Percentiles rank a stretch among this genome's conserved stretches.
Conservation (phyloP, 1,140 invertebrate species). For the Eumaeus atala region DNA sequence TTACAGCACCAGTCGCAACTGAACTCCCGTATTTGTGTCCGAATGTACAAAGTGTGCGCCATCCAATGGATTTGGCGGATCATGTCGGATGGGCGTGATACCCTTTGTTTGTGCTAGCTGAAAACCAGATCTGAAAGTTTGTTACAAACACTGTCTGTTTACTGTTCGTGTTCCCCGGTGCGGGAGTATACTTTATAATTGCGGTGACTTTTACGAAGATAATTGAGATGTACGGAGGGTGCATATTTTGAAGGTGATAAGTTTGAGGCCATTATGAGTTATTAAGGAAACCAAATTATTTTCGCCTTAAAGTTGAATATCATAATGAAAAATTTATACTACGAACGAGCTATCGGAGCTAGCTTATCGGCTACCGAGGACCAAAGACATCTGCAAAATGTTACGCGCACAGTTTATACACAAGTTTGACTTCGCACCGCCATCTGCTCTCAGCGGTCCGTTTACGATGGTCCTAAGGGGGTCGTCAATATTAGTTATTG, state of each 20-base stretch:
- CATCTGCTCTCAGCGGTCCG: too few relatives aligned
- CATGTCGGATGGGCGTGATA: conserved; percentile 25
- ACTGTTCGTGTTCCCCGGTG: conserved; percentile 41
- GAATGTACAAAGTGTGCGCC: conserved; percentile 18
- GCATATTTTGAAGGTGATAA: neutral
- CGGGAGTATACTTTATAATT: conserved; percentile 45
- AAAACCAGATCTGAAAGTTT: conserved; percentile 53
- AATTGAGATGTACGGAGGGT: neutral
- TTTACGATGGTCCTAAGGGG: too few relatives aligned
- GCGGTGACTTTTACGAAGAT: conserved; percentile 20
- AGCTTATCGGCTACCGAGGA: too few relatives aligned
- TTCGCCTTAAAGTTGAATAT: too few relatives aligned
- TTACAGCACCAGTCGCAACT: conserved; percentile 31
- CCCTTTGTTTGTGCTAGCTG: conserved; percentile 47
- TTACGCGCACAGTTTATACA: too few relatives aligned
- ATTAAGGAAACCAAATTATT: conserved; percentile 2
- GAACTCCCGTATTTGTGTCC: conserved; percentile 21
- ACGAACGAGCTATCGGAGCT: too few relatives aligned
- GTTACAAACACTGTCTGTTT: conserved; percentile 44
- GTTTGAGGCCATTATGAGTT: neutral
- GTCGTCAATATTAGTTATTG: too few relatives aligned
- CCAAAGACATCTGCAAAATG: too few relatives aligned
- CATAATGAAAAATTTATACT: too few relatives aligned
- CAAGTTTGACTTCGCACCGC: too few relatives aligned
- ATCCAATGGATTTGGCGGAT: conserved; percentile 20